These are phyloP conservation scores for Spatula clypeata DNA, from an alignment of 2,797 vertebrate genomes.

Conservation along the genomic window DNA sequence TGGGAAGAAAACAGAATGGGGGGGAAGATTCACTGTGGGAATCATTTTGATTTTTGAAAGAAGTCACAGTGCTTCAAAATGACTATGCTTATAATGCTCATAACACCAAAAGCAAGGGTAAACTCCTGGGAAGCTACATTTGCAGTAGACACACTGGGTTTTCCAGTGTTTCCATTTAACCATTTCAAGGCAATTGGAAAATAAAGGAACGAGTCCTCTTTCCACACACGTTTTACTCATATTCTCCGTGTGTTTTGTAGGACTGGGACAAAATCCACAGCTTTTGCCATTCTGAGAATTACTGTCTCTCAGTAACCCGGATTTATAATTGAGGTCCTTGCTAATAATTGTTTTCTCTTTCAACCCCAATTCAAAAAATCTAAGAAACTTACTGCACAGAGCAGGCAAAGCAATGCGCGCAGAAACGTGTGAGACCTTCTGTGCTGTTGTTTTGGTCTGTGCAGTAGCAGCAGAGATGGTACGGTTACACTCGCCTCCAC, in stretches of 20 bases:
- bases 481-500: neutral
- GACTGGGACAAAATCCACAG: no score
- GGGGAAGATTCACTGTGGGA: neutral
- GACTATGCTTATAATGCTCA: neutral
- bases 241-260: fast-evolving
- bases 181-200: neutral
- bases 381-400: neutral
- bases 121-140: neutral
- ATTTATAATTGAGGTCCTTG: fast-evolving
- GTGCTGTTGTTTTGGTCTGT: neutral
- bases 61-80: neutral
- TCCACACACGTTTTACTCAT: fast-evolving
- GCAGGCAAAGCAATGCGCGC: fast-evolving
- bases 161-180: neutral
- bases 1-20: neutral
- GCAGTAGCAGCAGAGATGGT: fast-evolving
- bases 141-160: neutral
- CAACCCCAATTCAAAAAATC: neutral
- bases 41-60: slow-evolving; percentile 40
- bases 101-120: slow-evolving; percentile 2
- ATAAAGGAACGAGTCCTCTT: neutral
- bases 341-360: neutral
- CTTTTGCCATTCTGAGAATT: neutral
- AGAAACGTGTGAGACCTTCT: neutral
- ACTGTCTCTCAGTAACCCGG: neutral